Percentiles rank a stretch among this genome's conserved stretches.
Conservation (phyloP, 2,888 invertebrate species). For the Conchocele bisecta region DNA sequence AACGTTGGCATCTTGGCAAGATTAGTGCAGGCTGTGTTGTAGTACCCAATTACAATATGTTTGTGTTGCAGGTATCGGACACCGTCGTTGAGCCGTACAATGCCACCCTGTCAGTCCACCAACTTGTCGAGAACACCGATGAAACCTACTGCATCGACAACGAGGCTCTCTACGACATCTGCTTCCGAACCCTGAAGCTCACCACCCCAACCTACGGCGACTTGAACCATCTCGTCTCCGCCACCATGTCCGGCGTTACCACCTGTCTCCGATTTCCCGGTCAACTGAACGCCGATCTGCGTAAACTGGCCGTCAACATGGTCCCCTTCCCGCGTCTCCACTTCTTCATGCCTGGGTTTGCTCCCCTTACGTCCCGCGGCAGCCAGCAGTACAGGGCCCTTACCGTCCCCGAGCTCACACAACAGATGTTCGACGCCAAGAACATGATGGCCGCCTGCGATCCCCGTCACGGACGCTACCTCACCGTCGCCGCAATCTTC, state of each 20-base stretch:
- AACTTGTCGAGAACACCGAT: slow-evolving; percentile 92
- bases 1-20: too few relatives aligned
- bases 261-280: slow-evolving; percentile 95
- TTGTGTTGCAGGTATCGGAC: slow-evolving; percentile 89
- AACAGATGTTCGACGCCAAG: slow-evolving; percentile 93
- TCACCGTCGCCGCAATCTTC: slow-evolving; percentile 93
- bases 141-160: too few relatives aligned
- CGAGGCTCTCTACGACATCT: slow-evolving; percentile 95
- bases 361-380: slow-evolving; percentile 91
- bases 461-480: slow-evolving; percentile 93
- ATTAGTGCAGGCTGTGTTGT: too few relatives aligned
- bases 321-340: slow-evolving; percentile 91
- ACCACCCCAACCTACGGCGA: slow-evolving; percentile 93
- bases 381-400: slow-evolving; percentile 91
- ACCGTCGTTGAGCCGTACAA: slow-evolving; percentile 89
- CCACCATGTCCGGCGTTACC: slow-evolving; percentile 85
- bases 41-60: too few relatives aligned
- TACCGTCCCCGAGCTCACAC: slow-evolving; percentile 94
- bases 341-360: slow-evolving; percentile 96
- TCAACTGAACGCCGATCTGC: slow-evolving; percentile 75
- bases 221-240: slow-evolving; percentile 89
- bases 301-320: slow-evolving; percentile 77
- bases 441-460: slow-evolving; percentile 97
- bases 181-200: slow-evolving; percentile 94
- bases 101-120: slow-evolving; percentile 88